Evolutionary conservation across 2,797 vertebrate genomes (phyloP), one percentile per base, ranked within the genome.

Genomic region (Xerus rutilus): DNA sequence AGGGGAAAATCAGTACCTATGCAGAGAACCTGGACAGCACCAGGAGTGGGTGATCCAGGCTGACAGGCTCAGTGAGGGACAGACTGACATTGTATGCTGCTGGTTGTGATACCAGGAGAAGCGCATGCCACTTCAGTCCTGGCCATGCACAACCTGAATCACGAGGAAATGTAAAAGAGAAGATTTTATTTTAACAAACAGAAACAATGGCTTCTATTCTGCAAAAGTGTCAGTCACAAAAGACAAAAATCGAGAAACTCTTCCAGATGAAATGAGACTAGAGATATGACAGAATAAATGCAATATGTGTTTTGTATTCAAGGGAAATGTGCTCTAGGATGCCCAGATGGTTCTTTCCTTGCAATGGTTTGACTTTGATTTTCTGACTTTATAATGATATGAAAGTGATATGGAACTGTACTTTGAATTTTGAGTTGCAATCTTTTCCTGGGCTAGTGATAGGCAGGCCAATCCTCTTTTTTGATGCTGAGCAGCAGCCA

Each of bases 221-320:
- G 92, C 3, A 84, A 2, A 73, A 77, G 67, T 30, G 35, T 84
- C 62, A 67, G 54, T 87, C 54, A 21, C n/a, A 65, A 70, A 82
- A 95, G 54, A 76, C 39, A 94, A 62, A 82, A 82, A 43, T 70
- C 85, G 45, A 82, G 70, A 78, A 96, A 57, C 6, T 64, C 17
- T 92, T 62, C 5, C 1, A 69, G 52, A 43, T 87, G 57, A 87
- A 94, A 84, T 28, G 45, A 77, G 43, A 83, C 49, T 65, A 65
- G 43, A 85, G 57, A 67, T 23, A 35, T 67, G 84, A 67, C 47
- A 72, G 85, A 84, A 57, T 74, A 90, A 94, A 82, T 47, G 15
- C 32, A 82, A 8, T 49, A 10, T 67, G 47, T 62, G 67, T 79
- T 73, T 91, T 20, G 9, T 62, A 77, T 32, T 81, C 35, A 84